These are phyloP conservation scores for Sphaerophoria rueppellii DNA, from an alignment of 2,888 invertebrate genomes.

Conservation along the genomic window DNA sequence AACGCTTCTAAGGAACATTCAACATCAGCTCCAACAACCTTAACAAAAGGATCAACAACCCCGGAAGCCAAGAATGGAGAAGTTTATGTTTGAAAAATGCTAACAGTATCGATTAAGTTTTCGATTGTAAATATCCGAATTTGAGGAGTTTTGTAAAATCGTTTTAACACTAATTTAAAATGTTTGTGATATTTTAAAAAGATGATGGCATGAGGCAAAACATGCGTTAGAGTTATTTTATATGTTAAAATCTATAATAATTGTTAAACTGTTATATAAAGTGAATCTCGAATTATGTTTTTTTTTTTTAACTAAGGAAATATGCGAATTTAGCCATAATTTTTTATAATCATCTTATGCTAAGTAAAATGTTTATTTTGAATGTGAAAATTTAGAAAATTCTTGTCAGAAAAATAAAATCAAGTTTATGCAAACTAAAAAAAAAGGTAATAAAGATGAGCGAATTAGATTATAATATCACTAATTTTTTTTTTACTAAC, in stretches of 20 bases:
- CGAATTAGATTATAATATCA: too few species aligned
- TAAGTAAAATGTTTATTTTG: neutral
- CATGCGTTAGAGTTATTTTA: conserved; percentile 34
- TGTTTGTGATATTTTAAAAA: conserved; percentile 67
- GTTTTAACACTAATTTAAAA: conserved; percentile 49
- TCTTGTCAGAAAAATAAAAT: conserved; percentile 20
- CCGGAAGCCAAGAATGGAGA: conserved; percentile 81
- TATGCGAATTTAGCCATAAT: conserved; percentile 58
- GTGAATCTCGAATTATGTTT: conserved; percentile 50
- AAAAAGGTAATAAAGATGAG: too few species aligned
- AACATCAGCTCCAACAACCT: conserved; percentile 80
- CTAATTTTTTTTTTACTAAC: too few species aligned
- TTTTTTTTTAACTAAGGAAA: conserved; percentile 26
- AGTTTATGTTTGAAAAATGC: conserved; percentile 79
- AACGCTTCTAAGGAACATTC: conserved; percentile 64
- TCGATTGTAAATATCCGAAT: conserved; percentile 31
- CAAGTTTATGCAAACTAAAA: too few species aligned
- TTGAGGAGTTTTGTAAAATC: conserved; percentile 18
- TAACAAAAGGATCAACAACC: conserved; percentile 78
- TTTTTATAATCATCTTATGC: neutral
- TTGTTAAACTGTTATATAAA: conserved; percentile 38
- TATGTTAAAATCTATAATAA: conserved; percentile 7
- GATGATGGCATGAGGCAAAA: conserved; percentile 41
- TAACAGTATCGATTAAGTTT: too few species aligned
- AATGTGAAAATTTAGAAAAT: conserved; percentile 53